phyloP scores from a whole-genome alignment of 2,113 vertebrate species.

The Notiomystis cincta region DNA sequence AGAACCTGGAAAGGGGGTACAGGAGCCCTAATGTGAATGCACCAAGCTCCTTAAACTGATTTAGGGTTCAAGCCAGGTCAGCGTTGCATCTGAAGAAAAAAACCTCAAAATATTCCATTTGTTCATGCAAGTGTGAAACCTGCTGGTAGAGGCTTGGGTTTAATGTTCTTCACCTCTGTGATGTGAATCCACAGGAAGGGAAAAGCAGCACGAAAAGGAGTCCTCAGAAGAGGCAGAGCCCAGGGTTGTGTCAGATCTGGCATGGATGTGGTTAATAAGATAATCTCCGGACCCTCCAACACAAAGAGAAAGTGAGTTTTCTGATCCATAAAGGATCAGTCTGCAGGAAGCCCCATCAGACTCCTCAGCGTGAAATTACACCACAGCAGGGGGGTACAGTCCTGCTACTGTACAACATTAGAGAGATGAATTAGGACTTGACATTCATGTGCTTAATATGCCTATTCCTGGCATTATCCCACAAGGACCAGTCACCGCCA shows the following conservation, averaged over 20 bases:
- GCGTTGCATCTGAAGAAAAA: not conserved
- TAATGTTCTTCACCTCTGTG: not conserved
- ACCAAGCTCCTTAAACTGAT: not conserved
- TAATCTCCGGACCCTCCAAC: slow-evolving; percentile 66
- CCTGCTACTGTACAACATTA: slow-evolving; percentile 73
- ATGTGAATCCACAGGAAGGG: not conserved
- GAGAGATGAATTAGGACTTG: slow-evolving; percentile 73
- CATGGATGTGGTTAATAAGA: slow-evolving; percentile 69
- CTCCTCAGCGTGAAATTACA: slow-evolving; percentile 84
- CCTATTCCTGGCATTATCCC: slow-evolving; percentile 57
- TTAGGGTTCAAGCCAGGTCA: not conserved
- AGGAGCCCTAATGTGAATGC: not conserved
- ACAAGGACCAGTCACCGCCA: slow-evolving; percentile 37
- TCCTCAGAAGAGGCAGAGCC: not conserved
- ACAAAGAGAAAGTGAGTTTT: slow-evolving; percentile 80
- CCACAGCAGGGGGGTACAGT: slow-evolving; percentile 73
- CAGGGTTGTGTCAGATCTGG: not conserved
- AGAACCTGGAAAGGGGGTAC: not conserved
- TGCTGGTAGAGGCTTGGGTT: not conserved
- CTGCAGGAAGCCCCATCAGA: slow-evolving; percentile 79
- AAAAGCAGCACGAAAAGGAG: not conserved
- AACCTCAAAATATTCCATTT: not conserved
- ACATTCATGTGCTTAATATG: slow-evolving; percentile 69
- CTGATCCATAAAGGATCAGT: slow-evolving; percentile 86
- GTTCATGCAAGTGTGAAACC: not conserved